phyloP scores from a whole-genome alignment of 23 tunicate species.

The Diplosoma virens region DNA sequence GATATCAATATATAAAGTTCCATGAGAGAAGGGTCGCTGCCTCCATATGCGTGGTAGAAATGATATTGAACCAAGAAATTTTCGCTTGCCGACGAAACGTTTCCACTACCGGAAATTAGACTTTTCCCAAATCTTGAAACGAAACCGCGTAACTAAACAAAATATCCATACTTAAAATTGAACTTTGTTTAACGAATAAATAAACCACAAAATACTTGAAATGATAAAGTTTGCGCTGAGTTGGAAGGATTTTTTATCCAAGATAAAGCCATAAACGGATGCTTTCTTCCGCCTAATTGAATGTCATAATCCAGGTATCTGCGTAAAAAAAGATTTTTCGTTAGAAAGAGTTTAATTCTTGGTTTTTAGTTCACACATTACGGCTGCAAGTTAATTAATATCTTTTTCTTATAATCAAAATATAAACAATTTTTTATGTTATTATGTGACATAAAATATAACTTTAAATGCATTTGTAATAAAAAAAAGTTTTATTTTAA shows the following conservation, averaged over 20 bases:
- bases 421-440: no score
- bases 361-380: no score
- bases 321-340: background rate
- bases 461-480: no score
- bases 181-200: background rate
- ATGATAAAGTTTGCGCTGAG: background rate
- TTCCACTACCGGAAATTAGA: background rate
- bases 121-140: background rate
- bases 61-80: background rate
- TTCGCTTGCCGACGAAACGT: background rate
- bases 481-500: no score
- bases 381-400: no score
- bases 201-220: background rate
- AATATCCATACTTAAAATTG: background rate
- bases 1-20: background rate
- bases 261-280: slow-evolving; percentile 2
- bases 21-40: background rate
- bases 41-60: background rate
- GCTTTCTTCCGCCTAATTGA: background rate
- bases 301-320: slow-evolving; percentile 9
- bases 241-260: background rate
- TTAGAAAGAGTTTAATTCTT: background rate
- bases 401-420: no score
- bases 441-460: no score
- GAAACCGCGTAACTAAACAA: background rate